These are phyloP conservation scores for Pseudoatta argentina DNA, from an alignment of 1,140 invertebrate genomes.

Conservation along the genomic window DNA sequence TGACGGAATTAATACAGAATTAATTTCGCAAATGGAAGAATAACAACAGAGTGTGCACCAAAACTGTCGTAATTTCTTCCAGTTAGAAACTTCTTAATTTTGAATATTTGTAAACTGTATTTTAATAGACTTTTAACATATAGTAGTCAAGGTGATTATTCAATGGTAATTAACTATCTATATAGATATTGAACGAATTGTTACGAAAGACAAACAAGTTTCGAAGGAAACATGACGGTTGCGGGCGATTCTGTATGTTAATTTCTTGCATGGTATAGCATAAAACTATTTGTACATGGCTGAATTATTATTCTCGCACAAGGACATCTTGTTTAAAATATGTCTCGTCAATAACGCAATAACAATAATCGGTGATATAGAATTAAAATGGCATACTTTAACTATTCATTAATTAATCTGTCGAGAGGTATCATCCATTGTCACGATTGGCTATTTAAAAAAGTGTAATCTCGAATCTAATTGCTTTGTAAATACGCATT, in stretches of 20 bases:
- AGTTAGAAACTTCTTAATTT: neutral
- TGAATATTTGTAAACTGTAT: neutral
- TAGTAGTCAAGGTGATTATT: neutral
- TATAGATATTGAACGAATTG: neutral
- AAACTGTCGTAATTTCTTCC: constrained; percentile 23
- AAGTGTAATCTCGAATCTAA: neutral
- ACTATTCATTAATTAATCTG: constrained; percentile 17
- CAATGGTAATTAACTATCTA: constrained; percentile 1
- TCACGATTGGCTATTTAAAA: constrained; percentile 17
- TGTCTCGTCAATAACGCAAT: constrained; percentile 29
- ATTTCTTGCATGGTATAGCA: constrained; percentile 41
- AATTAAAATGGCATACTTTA: constrained; percentile 7
- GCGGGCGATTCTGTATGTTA: constrained; percentile 9
- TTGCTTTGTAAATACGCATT: constrained; percentile 48
- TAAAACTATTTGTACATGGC: constrained; percentile 28
- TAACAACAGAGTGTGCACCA: neutral
- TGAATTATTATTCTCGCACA: constrained; percentile 17
- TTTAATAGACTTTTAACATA: constrained; percentile 1
- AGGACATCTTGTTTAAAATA: constrained; percentile 12
- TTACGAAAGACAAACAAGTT: constrained; percentile 1
- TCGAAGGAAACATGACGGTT: constrained; percentile 21
- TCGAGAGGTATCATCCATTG: neutral
- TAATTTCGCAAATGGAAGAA: constrained; percentile 13
- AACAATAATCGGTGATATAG: neutral
- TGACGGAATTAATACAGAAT: constrained; percentile 30